Conservation (phyloP, 2,888 invertebrate genomes). For the Eledona agricola region DNA sequence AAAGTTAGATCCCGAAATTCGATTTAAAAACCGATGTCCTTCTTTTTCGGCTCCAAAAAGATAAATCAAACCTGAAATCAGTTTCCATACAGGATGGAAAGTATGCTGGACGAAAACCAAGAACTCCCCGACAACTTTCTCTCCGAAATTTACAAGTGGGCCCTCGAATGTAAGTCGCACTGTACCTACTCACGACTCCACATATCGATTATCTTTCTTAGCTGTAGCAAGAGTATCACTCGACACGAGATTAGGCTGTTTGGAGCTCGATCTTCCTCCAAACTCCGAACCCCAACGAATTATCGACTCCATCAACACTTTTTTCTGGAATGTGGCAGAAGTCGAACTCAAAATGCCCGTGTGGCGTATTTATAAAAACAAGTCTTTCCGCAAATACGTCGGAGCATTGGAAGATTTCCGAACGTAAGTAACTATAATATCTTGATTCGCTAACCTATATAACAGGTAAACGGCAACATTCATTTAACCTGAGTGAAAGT, state of each 20-base stretch:
- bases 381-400: conserved; percentile 75
- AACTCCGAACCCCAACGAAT: conserved; percentile 77
- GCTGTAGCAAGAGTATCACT: conserved; percentile 84
- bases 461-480: conserved; percentile 23
- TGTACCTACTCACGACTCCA: not conserved
- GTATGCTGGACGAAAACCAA: conserved; percentile 66
- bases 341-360: conserved; percentile 78
- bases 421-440: conserved; percentile 63
- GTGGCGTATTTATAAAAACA: conserved; percentile 78
- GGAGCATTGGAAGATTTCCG: conserved; percentile 77
- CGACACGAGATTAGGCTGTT: conserved; percentile 81
- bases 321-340: conserved; percentile 80
- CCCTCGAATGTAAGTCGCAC: conserved; percentile 78
- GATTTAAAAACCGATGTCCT: too few species aligned
- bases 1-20: too few species aligned
- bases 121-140: conserved; percentile 76
- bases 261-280: conserved; percentile 64
- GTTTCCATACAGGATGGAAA: conserved; percentile 78
- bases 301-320: conserved; percentile 78
- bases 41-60: too few species aligned
- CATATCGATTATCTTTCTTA: too few species aligned
- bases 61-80: too few species aligned
- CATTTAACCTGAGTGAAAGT: conserved; percentile 30
- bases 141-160: conserved; percentile 81
- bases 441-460: conserved; percentile 21